Evolutionary conservation across 2,888 invertebrate genomes (phyloP).

Genomic region (Sminthurides aquaticus): DNA sequence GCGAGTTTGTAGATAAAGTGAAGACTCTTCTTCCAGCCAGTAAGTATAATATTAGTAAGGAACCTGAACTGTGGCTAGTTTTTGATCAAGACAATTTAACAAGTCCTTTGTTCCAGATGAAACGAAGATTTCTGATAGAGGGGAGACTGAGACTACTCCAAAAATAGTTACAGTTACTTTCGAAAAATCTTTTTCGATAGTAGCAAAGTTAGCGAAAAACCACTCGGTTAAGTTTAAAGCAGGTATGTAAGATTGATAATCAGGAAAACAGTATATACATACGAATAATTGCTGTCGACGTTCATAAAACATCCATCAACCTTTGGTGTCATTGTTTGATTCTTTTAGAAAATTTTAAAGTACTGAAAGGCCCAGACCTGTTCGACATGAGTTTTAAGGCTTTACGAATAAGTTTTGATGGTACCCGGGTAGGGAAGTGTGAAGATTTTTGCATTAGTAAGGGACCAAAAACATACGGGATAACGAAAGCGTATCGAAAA

Average conservation of each 20-base stretch:
- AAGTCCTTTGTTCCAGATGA: too few relatives aligned
- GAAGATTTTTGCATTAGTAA: constrained; percentile 36
- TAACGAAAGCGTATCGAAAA: constrained; percentile 36
- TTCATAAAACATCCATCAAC: too few relatives aligned
- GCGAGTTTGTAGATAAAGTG: constrained; percentile 33
- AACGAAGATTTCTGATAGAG: too few relatives aligned
- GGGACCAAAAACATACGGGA: constrained; percentile 25
- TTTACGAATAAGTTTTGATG: constrained; percentile 37
- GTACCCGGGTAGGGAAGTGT: constrained; percentile 34
- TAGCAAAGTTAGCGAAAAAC: constrained; percentile 40
- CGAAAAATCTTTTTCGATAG: constrained; percentile 38
- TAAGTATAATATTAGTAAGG: neutral
- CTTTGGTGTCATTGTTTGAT: neutral
- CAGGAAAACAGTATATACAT: too few relatives aligned
- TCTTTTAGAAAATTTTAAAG: constrained; percentile 33
- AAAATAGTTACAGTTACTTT: constrained; percentile 29
- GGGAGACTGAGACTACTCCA: too few relatives aligned
- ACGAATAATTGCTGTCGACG: too few relatives aligned
- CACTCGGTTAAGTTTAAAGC: constrained; percentile 40
- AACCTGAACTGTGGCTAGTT: constrained; percentile 18
- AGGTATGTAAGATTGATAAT: constrained; percentile 25
- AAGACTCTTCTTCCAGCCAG: neutral
- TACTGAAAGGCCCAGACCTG: constrained; percentile 35
- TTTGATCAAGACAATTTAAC: too few relatives aligned
- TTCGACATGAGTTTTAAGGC: constrained; percentile 36